A percentile compares a stretch with the other conserved stretches of the same genome.
Conservation (phyloP, 2,888 invertebrate genomes). For the Sinotaia quadrata region DNA sequence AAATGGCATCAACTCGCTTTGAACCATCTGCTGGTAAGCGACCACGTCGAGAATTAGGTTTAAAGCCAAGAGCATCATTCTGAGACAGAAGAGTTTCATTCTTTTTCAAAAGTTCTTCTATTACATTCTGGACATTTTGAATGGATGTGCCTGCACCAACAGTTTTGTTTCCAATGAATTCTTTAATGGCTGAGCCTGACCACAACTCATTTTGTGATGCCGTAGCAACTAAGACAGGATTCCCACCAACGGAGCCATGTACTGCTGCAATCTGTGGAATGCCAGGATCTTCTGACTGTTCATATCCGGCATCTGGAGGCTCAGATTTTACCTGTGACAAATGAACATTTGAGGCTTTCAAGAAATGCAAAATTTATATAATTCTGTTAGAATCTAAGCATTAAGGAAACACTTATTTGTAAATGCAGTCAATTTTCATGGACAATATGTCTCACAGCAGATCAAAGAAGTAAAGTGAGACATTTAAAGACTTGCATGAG, state of each 20-base stretch:
- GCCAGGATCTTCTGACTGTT: constrained; percentile 21
- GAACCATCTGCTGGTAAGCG: constrained; percentile 26
- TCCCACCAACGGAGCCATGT: neutral
- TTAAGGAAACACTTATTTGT: too few relatives aligned
- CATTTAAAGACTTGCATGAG: too few relatives aligned
- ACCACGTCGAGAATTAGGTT: constrained; percentile 40
- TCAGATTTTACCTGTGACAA: constrained; percentile 37
- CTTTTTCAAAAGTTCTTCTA: constrained; percentile 48
- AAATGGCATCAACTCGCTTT: constrained; percentile 18
- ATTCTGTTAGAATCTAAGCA: too few relatives aligned
- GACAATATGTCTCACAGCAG: too few relatives aligned
- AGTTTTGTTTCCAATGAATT: constrained; percentile 10
- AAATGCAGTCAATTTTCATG: too few relatives aligned
- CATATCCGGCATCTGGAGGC: constrained; percentile 36
- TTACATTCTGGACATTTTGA: constrained; percentile 36
- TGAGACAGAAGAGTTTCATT: constrained; percentile 48
- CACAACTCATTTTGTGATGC: neutral
- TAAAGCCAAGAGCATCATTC: constrained; percentile 46
- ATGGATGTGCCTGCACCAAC: constrained; percentile 13
- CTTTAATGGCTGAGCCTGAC: neutral
- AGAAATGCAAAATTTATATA: too few relatives aligned
- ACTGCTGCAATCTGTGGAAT: neutral
- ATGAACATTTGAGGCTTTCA: too few relatives aligned
- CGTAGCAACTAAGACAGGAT: too few relatives aligned
- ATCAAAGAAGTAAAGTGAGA: too few relatives aligned